Evolutionary conservation across 1,140 invertebrate genomes (phyloP), one percentile per base, ranked within the genome.

Genomic region (Globodera ellingtonae): DNA sequence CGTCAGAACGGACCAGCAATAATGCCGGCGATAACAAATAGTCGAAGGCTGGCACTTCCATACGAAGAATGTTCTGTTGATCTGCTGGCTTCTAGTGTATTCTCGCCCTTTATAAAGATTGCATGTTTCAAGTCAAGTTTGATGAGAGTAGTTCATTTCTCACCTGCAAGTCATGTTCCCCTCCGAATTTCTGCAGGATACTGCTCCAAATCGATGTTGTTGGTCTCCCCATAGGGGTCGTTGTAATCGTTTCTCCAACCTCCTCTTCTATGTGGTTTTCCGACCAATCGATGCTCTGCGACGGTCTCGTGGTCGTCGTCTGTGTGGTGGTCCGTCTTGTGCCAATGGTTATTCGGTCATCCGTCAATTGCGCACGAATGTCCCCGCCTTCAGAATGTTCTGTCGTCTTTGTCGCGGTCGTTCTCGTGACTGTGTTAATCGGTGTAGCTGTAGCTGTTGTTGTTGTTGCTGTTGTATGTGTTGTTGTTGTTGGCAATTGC

Each of bases 31-130:
- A 77, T 46, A 6, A 69, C 24, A 44, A 77, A 47, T 47, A 77
- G 46, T 65, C 75, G 52, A 44, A 77, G 48, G 65, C 47, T 77
- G 48, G 62, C 65, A 67, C 24, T 75, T n/a, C 56, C 65, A 18
- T 56, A 15, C 7, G 73, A 56, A 6, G 72, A 56, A 21, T 18
- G 65, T 75, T 75, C 65, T 52, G 73, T 62, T 56, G 73, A 44
- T 59, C 73, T 52, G 35, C 65, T 62, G 13, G 56, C 18, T 18
- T 62, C 56, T 18, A 18, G 56, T 62, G 56, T 15, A 18, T 62
- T 62, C 18, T 62, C 18, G 10, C 18, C 18, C 56, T 62, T 6
- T 47, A 67, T 67, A 8, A 44, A 67, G 18, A 21, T 67, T 21
- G 9, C 18, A 18, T 62, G 67, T 6, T 9, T 47, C 67, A 18